Percentiles rank a stretch among this genome's conserved stretches.
phyloP scores from a whole-genome alignment of 2,113 vertebrate genomes.

The zebrafish (Danio rerio) region GRCz12tu NC_133190.1:26178501-26179000 shows the following conservation, averaged over 20 bases:
- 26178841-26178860: slow-evolving; percentile 81
- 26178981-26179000: slow-evolving; percentile 91
- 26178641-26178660: slow-evolving; percentile 89
- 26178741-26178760: slow-evolving; percentile 77
- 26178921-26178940: slow-evolving; percentile 72
- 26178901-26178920: slow-evolving; percentile 68
- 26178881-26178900: slow-evolving; percentile 85
- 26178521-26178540: slow-evolving; percentile 85
- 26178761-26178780: slow-evolving; percentile 69
- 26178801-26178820: slow-evolving; percentile 67
- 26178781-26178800: slow-evolving; percentile 57
- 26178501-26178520: slow-evolving; percentile 81
- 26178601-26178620: slow-evolving; percentile 85
- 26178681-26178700: slow-evolving; percentile 74
- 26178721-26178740: slow-evolving; percentile 47
- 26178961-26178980: slow-evolving; percentile 92
- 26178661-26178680: slow-evolving; percentile 63
- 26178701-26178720: slow-evolving; percentile 71
- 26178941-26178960: slow-evolving; percentile 88
- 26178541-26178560: slow-evolving; percentile 96
- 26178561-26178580: slow-evolving; percentile 86
- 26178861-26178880: slow-evolving; percentile 49
- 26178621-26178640: slow-evolving; percentile 85
- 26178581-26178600: slow-evolving; percentile 84
- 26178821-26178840: slow-evolving; percentile 85